phyloP scores from a whole-genome alignment of 2,888 invertebrate species.

The Pandemis cinnamomeana region DNA sequence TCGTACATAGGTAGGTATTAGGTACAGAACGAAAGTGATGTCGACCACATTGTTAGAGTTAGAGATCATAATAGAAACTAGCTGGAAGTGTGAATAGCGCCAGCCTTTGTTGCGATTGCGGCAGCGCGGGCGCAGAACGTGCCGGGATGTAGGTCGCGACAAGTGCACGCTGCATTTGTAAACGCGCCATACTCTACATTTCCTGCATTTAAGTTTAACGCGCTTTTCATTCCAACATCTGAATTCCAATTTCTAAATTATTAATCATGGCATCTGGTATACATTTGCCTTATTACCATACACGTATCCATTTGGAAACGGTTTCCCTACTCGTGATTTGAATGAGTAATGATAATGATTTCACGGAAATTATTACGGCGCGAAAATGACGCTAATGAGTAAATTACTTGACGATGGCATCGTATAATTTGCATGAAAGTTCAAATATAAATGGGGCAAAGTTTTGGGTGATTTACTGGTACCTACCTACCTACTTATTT shows the following conservation, averaged over 20 bases:
- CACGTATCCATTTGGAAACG: slow-evolving; percentile 20
- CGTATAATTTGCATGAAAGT: slow-evolving; percentile 17
- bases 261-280: slow-evolving; percentile 7
- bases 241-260: slow-evolving; percentile 16
- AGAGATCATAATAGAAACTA: slow-evolving; percentile 77
- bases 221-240: slow-evolving; percentile 4
- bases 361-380: slow-evolving; percentile 18
- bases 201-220: slow-evolving; percentile 14
- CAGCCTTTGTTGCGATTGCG: slow-evolving; percentile 48
- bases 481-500: background rate
- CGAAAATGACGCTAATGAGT: slow-evolving; percentile 22
- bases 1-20: slow-evolving; percentile 59
- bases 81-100: slow-evolving; percentile 62
- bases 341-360: slow-evolving; percentile 7
- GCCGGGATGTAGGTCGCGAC: slow-evolving; percentile 74
- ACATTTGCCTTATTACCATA: slow-evolving; percentile 24
- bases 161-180: slow-evolving; percentile 66
- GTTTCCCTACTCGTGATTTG: slow-evolving; percentile 1
- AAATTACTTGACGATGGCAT: slow-evolving; percentile 1
- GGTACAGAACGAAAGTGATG: slow-evolving; percentile 77
- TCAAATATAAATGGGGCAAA: slow-evolving; percentile 4
- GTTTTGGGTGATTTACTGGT: slow-evolving; percentile 8
- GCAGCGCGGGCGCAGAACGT: slow-evolving; percentile 68
- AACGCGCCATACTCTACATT: slow-evolving; percentile 30
- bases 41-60: slow-evolving; percentile 73